A percentile compares a stretch with the other conserved stretches of the same genome.
Conservation (phyloP, 2,113 vertebrate species). For the Pelusios castaneus region DNA sequence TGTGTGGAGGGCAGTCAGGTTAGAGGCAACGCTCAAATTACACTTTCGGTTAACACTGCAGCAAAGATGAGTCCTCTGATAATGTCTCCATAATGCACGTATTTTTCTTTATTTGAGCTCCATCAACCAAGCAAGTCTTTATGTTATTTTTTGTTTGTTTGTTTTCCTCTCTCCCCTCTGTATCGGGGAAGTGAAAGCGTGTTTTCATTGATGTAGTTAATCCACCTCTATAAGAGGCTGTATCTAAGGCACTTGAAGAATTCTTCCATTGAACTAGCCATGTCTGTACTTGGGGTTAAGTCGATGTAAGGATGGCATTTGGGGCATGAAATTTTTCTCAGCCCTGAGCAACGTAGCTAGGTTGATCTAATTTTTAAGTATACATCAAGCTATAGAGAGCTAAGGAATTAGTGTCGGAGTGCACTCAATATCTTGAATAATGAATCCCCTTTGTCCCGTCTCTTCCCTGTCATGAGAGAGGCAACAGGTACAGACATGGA, state of each 20-base stretch:
- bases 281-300: not conserved
- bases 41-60: not conserved
- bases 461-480: not conserved
- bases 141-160: not conserved
- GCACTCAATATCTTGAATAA: not conserved
- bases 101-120: not conserved
- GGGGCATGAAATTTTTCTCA: too few species aligned
- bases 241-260: not conserved
- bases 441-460: not conserved
- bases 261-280: not conserved
- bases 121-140: not conserved
- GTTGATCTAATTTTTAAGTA: too few species aligned
- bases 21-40: not conserved
- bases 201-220: not conserved
- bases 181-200: not conserved
- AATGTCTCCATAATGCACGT: not conserved
- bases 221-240: not conserved
- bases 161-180: not conserved
- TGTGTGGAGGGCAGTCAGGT: not conserved
- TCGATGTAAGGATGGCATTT: too few species aligned
- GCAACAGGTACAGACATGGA: not conserved
- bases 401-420: not conserved
- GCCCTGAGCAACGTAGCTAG: too few species aligned
- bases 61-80: not conserved
- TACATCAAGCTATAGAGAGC: not conserved